A percentile compares a stretch with the other conserved stretches of the same genome.
Evolutionary conservation across 1,140 invertebrate species (phyloP).

Genomic region (Solenopsis invicta): DNA sequence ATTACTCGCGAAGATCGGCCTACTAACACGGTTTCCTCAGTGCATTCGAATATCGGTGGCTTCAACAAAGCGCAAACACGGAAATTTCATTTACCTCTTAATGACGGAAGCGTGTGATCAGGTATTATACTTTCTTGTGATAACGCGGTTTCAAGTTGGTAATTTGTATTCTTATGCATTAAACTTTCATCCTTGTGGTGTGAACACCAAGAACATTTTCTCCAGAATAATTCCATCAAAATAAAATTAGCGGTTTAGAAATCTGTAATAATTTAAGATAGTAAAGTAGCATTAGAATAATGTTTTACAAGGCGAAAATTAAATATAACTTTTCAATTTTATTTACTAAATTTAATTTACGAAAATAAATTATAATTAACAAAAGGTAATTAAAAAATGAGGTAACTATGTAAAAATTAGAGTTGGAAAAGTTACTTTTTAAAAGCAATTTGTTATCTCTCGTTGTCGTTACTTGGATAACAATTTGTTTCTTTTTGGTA

Average conservation of each 20-base stretch:
- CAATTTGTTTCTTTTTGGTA: too few species aligned
- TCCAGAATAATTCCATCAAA: constrained; percentile 1
- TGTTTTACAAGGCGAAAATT: background rate
- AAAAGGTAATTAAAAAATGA: background rate
- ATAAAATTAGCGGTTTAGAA: background rate
- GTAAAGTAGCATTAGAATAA: background rate
- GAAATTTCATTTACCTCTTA: constrained; percentile 17
- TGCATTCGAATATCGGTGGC: constrained; percentile 7
- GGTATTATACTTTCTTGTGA: constrained; percentile 24
- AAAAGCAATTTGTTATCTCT: too few species aligned
- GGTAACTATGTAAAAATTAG: background rate
- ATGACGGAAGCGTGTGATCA: background rate
- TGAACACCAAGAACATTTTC: background rate
- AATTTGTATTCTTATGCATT: constrained; percentile 11
- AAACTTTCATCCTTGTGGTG: background rate
- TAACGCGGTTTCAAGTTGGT: constrained; percentile 12
- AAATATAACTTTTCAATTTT: constrained; percentile 14
- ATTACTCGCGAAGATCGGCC: constrained; percentile 54
- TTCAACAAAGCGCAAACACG: constrained; percentile 36
- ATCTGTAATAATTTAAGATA: constrained; percentile 10
- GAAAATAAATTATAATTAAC: background rate
- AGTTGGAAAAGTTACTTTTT: too few species aligned
- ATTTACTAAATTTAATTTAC: too few species aligned
- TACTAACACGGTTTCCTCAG: constrained; percentile 58
- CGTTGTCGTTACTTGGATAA: too few species aligned